Conservation (phyloP, 2,113 vertebrate genomes). For the Tragelaphus imberbis region DNA sequence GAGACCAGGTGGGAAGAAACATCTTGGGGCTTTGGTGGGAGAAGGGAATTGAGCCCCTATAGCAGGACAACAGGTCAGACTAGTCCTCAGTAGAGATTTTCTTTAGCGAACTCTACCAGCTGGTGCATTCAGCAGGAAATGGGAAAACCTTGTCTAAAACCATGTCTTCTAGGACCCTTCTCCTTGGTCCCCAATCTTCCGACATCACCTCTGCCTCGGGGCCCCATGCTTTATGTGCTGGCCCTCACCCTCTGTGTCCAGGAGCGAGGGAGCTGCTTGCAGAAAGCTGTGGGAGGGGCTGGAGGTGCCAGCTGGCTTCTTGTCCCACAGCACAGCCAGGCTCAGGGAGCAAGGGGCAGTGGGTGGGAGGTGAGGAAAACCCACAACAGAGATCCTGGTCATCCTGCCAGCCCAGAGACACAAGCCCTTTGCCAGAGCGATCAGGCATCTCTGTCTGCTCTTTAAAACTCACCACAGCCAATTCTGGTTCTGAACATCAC, state of each 20-base stretch:
- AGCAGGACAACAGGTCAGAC: neutral
- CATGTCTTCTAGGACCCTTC: neutral
- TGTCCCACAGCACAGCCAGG: neutral
- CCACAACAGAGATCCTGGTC: neutral
- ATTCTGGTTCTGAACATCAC: neutral
- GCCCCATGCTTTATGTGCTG: neutral
- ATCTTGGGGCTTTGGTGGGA: neutral
- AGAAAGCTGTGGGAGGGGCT: neutral
- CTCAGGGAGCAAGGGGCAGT: neutral
- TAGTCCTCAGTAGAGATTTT: neutral
- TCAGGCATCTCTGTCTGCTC: neutral
- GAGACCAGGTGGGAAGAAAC: constrained; percentile 11
- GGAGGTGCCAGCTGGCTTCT: neutral
- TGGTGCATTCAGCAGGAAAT: neutral
- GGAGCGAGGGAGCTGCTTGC: neutral
- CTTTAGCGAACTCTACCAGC: neutral
- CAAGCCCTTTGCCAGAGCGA: neutral
- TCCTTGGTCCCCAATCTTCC: neutral
- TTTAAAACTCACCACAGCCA: neutral
- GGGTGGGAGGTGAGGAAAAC: neutral
- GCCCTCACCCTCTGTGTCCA: neutral
- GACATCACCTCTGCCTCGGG: neutral
- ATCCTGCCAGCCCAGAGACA: neutral
- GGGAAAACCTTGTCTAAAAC: neutral
- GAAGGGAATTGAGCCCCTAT: neutral